These are phyloP conservation scores for Macrotis lagotis DNA, from an alignment of 2,113 vertebrate species.

Conservation along the genomic window DNA sequence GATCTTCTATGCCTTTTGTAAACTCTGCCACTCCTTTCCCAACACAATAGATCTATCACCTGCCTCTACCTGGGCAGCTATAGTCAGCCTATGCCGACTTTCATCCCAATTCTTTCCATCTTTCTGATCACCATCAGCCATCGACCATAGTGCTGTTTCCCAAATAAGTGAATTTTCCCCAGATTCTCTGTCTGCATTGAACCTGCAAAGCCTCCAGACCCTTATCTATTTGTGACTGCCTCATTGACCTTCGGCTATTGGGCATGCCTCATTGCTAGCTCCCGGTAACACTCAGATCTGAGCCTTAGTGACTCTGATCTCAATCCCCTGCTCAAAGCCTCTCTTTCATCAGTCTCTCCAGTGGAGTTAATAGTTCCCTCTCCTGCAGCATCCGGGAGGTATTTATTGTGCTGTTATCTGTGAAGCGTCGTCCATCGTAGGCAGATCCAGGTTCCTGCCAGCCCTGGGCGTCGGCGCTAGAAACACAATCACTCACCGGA, in stretches of 20 bases:
- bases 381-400: neutral
- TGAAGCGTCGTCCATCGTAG: neutral
- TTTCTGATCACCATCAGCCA: neutral
- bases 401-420: slow-evolving; percentile 5
- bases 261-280: neutral
- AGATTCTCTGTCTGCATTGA: neutral
- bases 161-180: neutral
- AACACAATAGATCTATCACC: neutral
- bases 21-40: neutral
- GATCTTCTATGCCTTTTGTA: neutral
- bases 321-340: neutral
- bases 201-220: neutral
- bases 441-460: neutral
- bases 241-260: accelerated
- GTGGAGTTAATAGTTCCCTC: neutral
- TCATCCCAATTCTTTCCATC: accelerated
- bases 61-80: neutral
- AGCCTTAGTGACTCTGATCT: accelerated
- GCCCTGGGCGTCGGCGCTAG: neutral
- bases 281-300: neutral
- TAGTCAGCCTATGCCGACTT: too few relatives aligned
- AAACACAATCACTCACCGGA: slow-evolving; percentile 8
- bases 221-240: neutral
- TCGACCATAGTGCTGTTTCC: neutral
- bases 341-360: neutral